Evolutionary conservation across 2,113 vertebrate species (phyloP).

Genomic region (Triplophysa siluroides): DNA sequence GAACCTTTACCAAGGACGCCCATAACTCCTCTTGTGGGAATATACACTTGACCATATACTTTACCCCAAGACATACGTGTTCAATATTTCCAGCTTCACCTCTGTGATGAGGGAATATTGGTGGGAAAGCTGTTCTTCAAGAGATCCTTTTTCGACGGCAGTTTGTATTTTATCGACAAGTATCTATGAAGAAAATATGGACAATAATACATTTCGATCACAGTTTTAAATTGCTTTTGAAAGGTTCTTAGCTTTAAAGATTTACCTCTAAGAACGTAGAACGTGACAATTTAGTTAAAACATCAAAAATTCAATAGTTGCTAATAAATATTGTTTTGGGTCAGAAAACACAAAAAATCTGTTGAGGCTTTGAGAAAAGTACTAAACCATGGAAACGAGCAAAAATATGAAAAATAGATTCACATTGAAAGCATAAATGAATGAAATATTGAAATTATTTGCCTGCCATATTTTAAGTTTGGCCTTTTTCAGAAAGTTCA

Average conservation of each 20-base stretch:
- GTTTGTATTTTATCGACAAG: not conserved
- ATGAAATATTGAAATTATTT: too few relatives aligned
- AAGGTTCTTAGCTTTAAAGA: not conserved
- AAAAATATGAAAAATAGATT: too few relatives aligned
- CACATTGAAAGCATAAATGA: too few relatives aligned
- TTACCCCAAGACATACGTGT: not conserved
- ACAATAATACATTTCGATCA: not conserved
- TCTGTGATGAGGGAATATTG: conserved; percentile 8
- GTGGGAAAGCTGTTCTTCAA: conserved; percentile 8
- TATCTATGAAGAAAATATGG: too few relatives aligned
- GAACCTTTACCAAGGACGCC: not conserved
- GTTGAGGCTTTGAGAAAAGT: too few relatives aligned
- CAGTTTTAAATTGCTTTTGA: not conserved
- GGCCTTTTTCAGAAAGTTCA: conserved; percentile 47
- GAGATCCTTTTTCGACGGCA: conserved; percentile 2
- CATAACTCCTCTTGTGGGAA: not conserved
- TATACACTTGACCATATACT: conserved; percentile 1
- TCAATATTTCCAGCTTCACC: conserved; percentile 1
- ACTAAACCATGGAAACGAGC: too few relatives aligned
- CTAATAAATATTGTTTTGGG: too few relatives aligned
- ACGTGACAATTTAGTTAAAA: not conserved
- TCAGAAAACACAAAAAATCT: too few relatives aligned
- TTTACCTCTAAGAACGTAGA: not conserved
- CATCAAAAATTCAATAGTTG: conserved; percentile 3
- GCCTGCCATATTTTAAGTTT: too few relatives aligned